A percentile compares a stretch with the other conserved stretches of the same genome.
Conservation (phyloP, 2,797 vertebrate species). For the Coendou prehensilis region DNA sequence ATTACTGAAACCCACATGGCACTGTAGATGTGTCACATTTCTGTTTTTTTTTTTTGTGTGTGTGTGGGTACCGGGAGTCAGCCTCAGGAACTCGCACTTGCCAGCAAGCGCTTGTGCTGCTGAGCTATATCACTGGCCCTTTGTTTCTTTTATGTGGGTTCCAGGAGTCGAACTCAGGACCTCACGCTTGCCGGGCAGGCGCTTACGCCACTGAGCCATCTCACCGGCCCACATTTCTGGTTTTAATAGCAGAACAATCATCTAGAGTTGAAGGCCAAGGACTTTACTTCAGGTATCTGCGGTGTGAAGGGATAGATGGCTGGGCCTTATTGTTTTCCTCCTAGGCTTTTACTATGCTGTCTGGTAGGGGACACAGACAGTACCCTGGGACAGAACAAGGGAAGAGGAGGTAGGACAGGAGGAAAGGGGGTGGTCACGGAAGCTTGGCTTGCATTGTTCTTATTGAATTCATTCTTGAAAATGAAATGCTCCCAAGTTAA, state of each 20-base stretch:
- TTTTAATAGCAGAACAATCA: not conserved
- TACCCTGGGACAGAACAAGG: no score
- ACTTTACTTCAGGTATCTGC: not conserved
- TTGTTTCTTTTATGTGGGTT: no score
- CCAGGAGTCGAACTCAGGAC: no score
- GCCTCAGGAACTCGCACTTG: no score
- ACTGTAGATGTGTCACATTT: not conserved
- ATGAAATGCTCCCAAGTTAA: not conserved
- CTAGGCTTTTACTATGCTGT: not conserved
- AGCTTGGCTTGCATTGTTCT: not conserved
- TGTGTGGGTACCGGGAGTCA: no score
- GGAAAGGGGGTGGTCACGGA: not conserved
- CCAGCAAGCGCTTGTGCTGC: no score
- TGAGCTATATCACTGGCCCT: no score
- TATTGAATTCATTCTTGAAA: not conserved
- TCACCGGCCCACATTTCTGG: not conserved
- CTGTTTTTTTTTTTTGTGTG: not conserved
- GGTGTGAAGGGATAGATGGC: rapidly evolving
- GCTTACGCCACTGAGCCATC: no score
- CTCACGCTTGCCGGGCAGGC: no score
- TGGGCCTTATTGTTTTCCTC: not conserved
- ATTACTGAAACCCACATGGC: rapidly evolving
- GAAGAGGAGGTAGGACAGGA: not conserved
- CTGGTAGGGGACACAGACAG: not conserved
- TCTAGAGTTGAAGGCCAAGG: not conserved